Evolutionary conservation across 2,888 invertebrate genomes (phyloP), one percentile per base, ranked within the genome.

Genomic region (Amaurobius ferox): DNA sequence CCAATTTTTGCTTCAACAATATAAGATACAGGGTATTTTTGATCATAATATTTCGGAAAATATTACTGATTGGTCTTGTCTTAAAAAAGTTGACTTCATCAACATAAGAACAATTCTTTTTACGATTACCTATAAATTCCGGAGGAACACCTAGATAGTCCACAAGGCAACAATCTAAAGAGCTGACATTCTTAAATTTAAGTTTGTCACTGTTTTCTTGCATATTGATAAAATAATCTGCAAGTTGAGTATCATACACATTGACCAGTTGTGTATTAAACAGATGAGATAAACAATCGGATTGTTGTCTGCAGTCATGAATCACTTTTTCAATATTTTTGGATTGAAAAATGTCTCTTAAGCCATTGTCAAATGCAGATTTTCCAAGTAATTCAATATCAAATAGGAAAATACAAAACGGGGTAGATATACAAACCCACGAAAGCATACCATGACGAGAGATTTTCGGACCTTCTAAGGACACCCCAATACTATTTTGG

Each of bases 161-260:
- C 19, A 32, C 26, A 2, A 85, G 32, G 13, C 77, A 85, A n/a
- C 40, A 3, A 30, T 85, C 29, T 11, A 85, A 48, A 11, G 76
- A 19, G 28, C 30, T 44, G 16, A 76, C 81, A 40, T 35, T 2
- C 9, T 39, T 29, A 26, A 28, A 55, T n/a, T 9, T 13, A n/a
- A 6, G 5, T 23, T 55, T 19, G 5, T 29, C 39, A 11, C 64
- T 48, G n/a, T 7, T 39, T 11, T 23, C 64, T 40, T 77, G 83
- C 39, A 66, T 66, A 6, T 23, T 66, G 6, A 72, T 66, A 2
- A 85, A 16, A 1, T 35, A 55, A 55, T 85, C 83, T 11, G 77
- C 83, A 1, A 94, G 94, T 93, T 94, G 93, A 87, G 94, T 94
- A 90, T 94, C 94, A 92, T 94, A 94, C 48, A 94, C 92, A 89